Evolutionary conservation across 2,797 vertebrate species (phyloP).

Genomic region (Lutjanus argentimaculatus): DNA sequence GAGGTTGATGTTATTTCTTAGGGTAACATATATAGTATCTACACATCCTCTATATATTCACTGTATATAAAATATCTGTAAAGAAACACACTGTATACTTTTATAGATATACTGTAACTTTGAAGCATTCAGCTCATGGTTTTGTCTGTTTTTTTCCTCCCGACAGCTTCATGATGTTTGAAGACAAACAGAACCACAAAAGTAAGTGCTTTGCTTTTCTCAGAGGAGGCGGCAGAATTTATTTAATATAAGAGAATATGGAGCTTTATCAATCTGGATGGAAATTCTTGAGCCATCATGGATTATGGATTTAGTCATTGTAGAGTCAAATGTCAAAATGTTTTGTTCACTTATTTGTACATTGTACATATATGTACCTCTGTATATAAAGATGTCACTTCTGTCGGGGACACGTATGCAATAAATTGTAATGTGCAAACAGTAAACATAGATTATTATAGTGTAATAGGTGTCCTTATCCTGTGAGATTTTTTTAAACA

Average conservation of each 20-base stretch:
- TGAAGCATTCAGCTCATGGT: background rate
- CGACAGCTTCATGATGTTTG: background rate
- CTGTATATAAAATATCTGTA: background rate
- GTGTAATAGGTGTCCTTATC: no score
- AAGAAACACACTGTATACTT: background rate
- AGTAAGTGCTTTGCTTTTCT: background rate
- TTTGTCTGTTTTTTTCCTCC: background rate
- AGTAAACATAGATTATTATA: background rate
- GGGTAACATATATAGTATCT: background rate
- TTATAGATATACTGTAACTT: background rate
- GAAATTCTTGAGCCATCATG: no score
- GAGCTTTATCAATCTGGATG: no score
- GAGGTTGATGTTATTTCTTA: background rate
- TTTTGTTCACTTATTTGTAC: background rate
- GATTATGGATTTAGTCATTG: background rate
- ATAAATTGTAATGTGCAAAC: background rate
- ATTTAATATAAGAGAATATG: background rate
- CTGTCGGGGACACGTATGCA: background rate
- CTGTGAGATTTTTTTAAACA: no score
- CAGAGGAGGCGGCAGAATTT: background rate
- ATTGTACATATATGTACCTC: background rate
- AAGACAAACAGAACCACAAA: background rate
- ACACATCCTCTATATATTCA: background rate
- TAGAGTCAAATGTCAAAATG: background rate
- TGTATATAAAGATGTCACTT: slow-evolving; percentile 12